Evolutionary conservation across 2,888 invertebrate genomes (phyloP).

Genomic region (Petrolisthes manimaculis): DNA sequence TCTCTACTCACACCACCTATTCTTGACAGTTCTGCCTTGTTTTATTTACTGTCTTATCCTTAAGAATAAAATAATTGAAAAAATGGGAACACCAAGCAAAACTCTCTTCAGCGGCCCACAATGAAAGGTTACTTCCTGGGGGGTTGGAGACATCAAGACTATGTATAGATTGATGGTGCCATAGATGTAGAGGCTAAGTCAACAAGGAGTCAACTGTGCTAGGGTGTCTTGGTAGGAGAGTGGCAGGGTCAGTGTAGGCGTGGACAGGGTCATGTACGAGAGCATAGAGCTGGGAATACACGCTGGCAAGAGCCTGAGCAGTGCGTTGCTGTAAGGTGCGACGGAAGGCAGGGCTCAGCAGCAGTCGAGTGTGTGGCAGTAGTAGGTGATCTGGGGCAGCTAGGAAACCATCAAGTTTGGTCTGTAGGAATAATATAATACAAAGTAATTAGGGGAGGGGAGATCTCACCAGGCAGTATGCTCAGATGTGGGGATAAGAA

Average conservation of each 20-base stretch:
- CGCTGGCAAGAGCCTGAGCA: slow-evolving; percentile 69
- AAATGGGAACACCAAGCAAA: no score
- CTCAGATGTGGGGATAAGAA: no score
- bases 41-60: no score
- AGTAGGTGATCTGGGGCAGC: slow-evolving; percentile 86
- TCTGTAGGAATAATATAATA: slow-evolving; percentile 40
- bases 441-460: no score
- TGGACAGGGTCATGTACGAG: slow-evolving; percentile 69
- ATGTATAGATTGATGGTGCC: not conserved
- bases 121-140: not conserved
- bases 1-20: no score
- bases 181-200: not conserved
- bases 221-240: slow-evolving; percentile 70
- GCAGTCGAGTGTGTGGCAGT: slow-evolving; percentile 86
- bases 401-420: slow-evolving; percentile 87
- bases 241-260: slow-evolving; percentile 69
- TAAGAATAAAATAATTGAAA: no score
- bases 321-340: slow-evolving; percentile 70
- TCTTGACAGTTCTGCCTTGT: no score
- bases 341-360: slow-evolving; percentile 79
- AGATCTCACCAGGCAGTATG: no score
- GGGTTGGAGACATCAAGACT: no score
- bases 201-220: slow-evolving; percentile 70
- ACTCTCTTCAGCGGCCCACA: no score
- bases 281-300: slow-evolving; percentile 70